A percentile compares a stretch with the other conserved stretches of the same genome.
Conservation (phyloP, 2,797 vertebrate genomes). For the Fistularia commersonii region DNA sequence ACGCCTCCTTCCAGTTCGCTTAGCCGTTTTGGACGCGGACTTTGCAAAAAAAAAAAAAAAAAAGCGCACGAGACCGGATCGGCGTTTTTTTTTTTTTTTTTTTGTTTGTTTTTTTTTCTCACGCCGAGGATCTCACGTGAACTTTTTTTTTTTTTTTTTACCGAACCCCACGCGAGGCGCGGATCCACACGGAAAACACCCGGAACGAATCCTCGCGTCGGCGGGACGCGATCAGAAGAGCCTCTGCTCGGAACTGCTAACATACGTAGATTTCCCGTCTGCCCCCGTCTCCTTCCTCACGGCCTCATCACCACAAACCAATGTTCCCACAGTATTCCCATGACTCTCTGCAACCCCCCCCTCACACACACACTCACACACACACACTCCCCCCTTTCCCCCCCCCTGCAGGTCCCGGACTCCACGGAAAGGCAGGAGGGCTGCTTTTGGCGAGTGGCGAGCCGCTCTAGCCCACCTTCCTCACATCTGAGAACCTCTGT, state of each 20-base stretch:
- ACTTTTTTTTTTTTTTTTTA: too few species aligned
- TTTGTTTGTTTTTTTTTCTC: neutral
- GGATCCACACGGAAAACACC: too few species aligned
- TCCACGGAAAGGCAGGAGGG: conserved; percentile 66
- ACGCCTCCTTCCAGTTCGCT: conserved; percentile 64
- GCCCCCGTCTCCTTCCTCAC: conserved; percentile 43
- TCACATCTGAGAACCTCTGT: conserved; percentile 84
- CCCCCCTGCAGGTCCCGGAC: conserved; percentile 57
- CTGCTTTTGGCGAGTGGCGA: conserved; percentile 69
- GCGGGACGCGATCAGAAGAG: conserved; percentile 54
- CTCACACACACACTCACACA: too few species aligned
- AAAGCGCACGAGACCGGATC: neutral
- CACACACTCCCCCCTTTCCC: conserved; percentile 38
- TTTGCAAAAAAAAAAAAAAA: neutral
- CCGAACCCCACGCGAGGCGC: too few species aligned
- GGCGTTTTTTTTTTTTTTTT: neutral
- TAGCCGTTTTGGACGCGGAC: conserved; percentile 71
- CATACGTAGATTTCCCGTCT: conserved; percentile 33
- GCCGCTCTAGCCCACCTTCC: conserved; percentile 78
- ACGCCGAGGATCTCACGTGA: conserved; percentile 37
- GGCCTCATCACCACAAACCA: conserved; percentile 55
- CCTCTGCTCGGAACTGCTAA: conserved; percentile 40
- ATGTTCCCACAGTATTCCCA: conserved; percentile 72
- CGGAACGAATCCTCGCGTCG: conserved; percentile 42
- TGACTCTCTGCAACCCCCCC: conserved; percentile 50